Evolutionary conservation across 2,113 vertebrate genomes (phyloP), one percentile per base, ranked within the genome.

Genomic region (Perca schrenkii): DNA sequence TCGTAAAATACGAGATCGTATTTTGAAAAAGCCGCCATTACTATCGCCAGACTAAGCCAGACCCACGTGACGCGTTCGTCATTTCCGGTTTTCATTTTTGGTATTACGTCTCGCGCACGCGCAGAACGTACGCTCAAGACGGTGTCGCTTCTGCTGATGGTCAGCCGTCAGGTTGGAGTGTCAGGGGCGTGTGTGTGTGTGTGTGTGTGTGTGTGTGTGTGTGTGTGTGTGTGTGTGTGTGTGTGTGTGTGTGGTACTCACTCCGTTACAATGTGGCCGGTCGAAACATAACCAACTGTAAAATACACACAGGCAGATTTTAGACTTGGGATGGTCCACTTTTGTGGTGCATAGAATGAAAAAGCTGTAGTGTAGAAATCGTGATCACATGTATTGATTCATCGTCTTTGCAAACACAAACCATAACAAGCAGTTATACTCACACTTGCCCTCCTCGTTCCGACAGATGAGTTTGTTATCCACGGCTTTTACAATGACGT

Each of bases 371-470:
- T 10, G n/a, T 28, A 6, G 11, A n/a, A 43, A 53, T 28, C 5
- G 12, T 68, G 12, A 19, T 28, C 22, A 31, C 19, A 31, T 67
- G 22, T 17, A 47, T 19, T 43, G 12, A 58, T 65, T 40, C 0
- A 1, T 58, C 28, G 21, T 15, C 6, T 63, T 21, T 34, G 2
- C 58, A 67, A 14, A 22, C 47, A 58, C 22, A 63, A 60, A 43
- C 49, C 21, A 56, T 6, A 61, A 34, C n/a, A 22, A 53, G 25
- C 63, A 56, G 49, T 43, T 22, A 61, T 21, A 96, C 97, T 97
- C 93, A 99, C 98, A 97, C 93, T 97, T 99, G 19, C 98, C 97
- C 8, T 99, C 97, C n/a, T 96, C 94, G 1, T 97, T 99, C 67
- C 97, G 96, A 90, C 98, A 98, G 82, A 98, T 94, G 53, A 98